phyloP scores from a whole-genome alignment of 2,797 vertebrate species.

The Rhabdomys pumilio region DNA sequence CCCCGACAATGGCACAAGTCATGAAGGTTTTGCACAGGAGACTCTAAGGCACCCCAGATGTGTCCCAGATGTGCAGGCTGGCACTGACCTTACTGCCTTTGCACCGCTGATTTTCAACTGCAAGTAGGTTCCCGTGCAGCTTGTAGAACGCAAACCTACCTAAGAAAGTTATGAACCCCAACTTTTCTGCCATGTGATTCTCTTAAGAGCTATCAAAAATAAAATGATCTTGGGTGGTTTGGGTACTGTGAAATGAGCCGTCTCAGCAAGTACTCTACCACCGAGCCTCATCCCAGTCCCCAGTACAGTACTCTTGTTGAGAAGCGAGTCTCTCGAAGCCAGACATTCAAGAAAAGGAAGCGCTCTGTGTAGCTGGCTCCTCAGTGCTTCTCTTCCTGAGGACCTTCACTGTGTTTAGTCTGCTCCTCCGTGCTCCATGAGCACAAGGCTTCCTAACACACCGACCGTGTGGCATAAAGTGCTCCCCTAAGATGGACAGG shows the following conservation, averaged over 20 bases:
- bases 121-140: rapidly evolving
- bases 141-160: not conserved
- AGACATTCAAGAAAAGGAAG: not conserved
- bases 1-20: not conserved
- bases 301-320: not conserved
- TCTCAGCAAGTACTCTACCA: not conserved
- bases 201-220: not conserved
- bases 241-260: not conserved
- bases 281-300: too few species aligned
- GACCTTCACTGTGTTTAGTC: not conserved
- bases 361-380: rapidly evolving
- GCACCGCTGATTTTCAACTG: not conserved
- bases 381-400: not conserved
- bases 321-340: not conserved
- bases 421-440: not conserved
- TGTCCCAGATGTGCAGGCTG: rapidly evolving
- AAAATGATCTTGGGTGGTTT: not conserved
- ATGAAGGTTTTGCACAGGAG: not conserved
- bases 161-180: not conserved
- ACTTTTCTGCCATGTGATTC: not conserved
- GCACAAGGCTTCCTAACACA: not conserved
- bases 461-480: rapidly evolving
- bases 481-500: not conserved
- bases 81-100: too few species aligned
- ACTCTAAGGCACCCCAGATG: not conserved